Base-by-base conservation (phyloP, 2,888 invertebrate genomes). In the Bimastos eiseni region DNA sequence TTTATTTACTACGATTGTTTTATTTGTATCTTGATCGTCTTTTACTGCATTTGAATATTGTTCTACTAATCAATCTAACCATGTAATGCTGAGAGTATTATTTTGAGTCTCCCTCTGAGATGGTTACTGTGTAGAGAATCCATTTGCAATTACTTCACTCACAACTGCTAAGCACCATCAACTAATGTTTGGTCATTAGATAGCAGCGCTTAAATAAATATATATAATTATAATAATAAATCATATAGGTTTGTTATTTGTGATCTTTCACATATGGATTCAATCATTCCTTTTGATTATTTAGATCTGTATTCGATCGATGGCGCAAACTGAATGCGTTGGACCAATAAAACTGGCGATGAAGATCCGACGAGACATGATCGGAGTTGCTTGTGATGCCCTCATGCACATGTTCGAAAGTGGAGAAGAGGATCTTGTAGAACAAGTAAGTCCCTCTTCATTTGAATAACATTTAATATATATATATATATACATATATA, bases 271-370 rank as follows among this genome's bases (percentile, higher is more conserved):
- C 55, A 24, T 55, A 55, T 55, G 3, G 11, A 70, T 70, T n/a
- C 11, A 70, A 30, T 8, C 70, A 13, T 37, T 38, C 84, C 70
- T 90, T 34, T 21, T 90, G 41, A 83, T 33, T 88, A 5, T 83
- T 37, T 37, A 93, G 93, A 98, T 98, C 94, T 93, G 93, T 91
- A 90, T 93, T 21, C 90, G 91, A 24, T 89, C 92, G 24, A 94
- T 95, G 94, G 93, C 97, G 30, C 97, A 97, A 95, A 97, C 97
- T 8, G 98, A 98, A 92, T 98, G 98, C 95, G 97, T 99, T 95
- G 96, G 97, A 91, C 97, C 98, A 0, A 95, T 99, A 92, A 98
- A 98, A 95, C 96, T 96, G 92, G 98, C 98, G 30, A 98, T 99
- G 97, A 96, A 95, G 95, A 96, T 97, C 83, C 96, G 98, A 93